Evolutionary conservation across 2,113 vertebrate genomes (phyloP).

Genomic region (Ranitomeya imitator): DNA sequence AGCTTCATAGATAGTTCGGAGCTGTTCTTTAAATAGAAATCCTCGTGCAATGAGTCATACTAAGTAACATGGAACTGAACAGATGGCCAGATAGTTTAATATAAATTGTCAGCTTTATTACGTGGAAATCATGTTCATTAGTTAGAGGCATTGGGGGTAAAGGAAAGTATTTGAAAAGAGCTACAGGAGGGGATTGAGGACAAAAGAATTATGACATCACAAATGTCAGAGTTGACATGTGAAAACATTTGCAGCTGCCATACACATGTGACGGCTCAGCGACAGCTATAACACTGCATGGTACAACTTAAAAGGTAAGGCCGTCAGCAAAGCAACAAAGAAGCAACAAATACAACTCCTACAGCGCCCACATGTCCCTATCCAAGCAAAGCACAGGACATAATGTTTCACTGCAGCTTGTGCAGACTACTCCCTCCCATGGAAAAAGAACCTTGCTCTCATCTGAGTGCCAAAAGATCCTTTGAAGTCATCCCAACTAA

Average conservation of each 20-base stretch:
- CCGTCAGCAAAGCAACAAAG: constrained; percentile 33
- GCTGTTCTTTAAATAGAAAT: background rate
- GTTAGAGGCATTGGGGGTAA: background rate
- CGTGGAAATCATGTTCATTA: background rate
- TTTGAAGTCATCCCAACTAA: constrained; percentile 48
- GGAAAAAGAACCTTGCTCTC: constrained; percentile 11
- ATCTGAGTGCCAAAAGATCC: constrained; percentile 21
- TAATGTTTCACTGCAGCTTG: constrained; percentile 22
- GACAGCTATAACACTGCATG: constrained; percentile 34
- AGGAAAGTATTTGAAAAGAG: background rate
- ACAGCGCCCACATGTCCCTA: constrained; percentile 14
- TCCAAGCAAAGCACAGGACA: constrained; percentile 50
- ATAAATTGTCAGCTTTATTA: background rate
- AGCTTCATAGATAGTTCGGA: background rate
- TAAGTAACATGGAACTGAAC: background rate
- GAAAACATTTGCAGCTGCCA: constrained; percentile 55
- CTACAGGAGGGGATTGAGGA: background rate
- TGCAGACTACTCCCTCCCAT: constrained; percentile 5
- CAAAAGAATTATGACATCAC: constrained; percentile 14
- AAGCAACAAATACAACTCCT: constrained; percentile 36
- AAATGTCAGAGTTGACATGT: constrained; percentile 35
- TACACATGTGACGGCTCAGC: background rate
- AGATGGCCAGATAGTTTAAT: background rate
- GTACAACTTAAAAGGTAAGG: constrained; percentile 10
- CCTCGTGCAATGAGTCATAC: background rate